Percentiles rank a stretch among this genome's conserved stretches.
phyloP scores from a whole-genome alignment of 2,797 vertebrate genomes.

The Paramormyrops hopkinsi region DNA sequence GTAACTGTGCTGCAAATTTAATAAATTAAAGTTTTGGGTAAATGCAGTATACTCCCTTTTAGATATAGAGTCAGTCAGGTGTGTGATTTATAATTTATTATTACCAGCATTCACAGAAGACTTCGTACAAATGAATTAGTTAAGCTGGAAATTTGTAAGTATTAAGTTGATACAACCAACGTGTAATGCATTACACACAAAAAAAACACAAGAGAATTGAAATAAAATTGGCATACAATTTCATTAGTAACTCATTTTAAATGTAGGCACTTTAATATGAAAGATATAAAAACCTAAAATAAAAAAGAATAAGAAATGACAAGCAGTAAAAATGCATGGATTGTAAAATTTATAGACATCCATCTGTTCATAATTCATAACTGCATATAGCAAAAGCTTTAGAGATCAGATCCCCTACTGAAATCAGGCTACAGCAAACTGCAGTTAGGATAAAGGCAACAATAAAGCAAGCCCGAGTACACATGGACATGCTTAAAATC shows the following conservation, averaged over 20 bases:
- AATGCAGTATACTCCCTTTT: neutral
- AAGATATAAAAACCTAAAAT: neutral
- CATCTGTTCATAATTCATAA: neutral
- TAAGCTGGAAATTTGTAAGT: neutral
- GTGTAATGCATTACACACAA: neutral
- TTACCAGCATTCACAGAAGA: neutral
- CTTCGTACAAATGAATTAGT: neutral
- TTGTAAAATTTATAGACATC: neutral
- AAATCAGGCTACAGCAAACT: neutral
- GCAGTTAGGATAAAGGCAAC: neutral
- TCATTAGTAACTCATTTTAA: neutral
- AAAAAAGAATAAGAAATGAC: neutral
- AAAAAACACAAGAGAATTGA: neutral
- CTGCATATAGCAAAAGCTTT: neutral
- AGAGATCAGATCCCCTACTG: neutral
- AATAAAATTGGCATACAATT: neutral
- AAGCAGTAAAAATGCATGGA: neutral
- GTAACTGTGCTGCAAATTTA: neutral
- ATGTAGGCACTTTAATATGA: neutral
- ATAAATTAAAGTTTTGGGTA: neutral
- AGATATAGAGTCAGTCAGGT: neutral
- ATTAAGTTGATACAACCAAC: neutral
- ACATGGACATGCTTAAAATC: neutral
- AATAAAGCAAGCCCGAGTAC: neutral
- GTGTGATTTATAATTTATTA: neutral